Evolutionary conservation across 1,140 invertebrate genomes (phyloP), one percentile per base, ranked within the genome.

Genomic region (Drosophila suzukii): DNA sequence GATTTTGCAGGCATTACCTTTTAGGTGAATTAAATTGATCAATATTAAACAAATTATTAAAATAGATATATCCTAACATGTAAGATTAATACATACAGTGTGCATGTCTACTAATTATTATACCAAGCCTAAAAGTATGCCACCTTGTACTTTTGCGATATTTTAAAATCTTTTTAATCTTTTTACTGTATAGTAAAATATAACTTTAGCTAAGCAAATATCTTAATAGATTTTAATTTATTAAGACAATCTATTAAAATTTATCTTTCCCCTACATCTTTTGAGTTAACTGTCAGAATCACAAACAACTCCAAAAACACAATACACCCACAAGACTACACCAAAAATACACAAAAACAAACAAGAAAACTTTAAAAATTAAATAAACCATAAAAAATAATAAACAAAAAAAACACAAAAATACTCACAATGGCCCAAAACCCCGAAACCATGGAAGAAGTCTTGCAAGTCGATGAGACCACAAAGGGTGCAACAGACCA

Each of bases 51-150:
- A 20, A 20, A 20, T 20, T 20, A 20, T 20, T 20, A 20, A 20
- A 20, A 20, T 20, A 20, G 0, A 3, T 36, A 38, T 38, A 12
- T 12, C 12, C 10, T 11, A 7, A 36, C 3, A 7, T 36, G 7
- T 3, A 11, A 12, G 0, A 38, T 38, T 4, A 12, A 38, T 38
- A 38, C 34, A 7, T 38, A 38, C 7, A 43, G 20, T 20, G 20
- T 20, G 20, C 8, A 43, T 17, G 3, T 43, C 15, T 24, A 46
- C 20, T 27, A 11, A 4, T 46, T 27, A n/a, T 13, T 8, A 34
- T n/a, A 2, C 2, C 3, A 24, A 59, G 60, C 60, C 60, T 24
- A 59, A 62, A 62, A 62, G 55, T 43, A 59, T 62, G 13, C 15
- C 5, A n/a, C 0, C 6, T 13, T n/a, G 6, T n/a, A 4, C 6